These are phyloP conservation scores for Saccopteryx leptura DNA, from an alignment of 2,113 vertebrate species.

Conservation along the genomic window DNA sequence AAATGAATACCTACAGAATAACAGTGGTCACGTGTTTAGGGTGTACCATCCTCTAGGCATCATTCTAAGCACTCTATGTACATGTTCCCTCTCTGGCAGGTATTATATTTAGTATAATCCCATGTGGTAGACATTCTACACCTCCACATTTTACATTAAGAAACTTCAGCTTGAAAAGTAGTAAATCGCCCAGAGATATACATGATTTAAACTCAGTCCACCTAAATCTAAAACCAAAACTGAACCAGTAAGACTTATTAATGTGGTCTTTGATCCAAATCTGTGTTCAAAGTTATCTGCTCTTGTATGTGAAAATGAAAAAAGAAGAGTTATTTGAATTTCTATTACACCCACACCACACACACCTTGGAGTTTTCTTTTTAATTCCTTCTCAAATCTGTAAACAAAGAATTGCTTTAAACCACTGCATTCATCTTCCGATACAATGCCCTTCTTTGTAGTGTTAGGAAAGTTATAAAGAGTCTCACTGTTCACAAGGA, in stretches of 20 bases:
- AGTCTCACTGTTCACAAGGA: conserved; percentile 5
- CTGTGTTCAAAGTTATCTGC: not conserved
- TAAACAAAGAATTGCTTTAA: conserved; percentile 27
- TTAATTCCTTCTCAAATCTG: not conserved
- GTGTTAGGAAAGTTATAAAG: not conserved
- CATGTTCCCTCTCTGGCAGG: not conserved
- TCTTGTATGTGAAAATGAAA: not conserved
- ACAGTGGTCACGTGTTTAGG: not conserved
- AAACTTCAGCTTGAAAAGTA: not conserved
- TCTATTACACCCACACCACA: not conserved
- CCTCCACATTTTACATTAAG: not conserved
- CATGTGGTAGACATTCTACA: not conserved
- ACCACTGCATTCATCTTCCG: not conserved
- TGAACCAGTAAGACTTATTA: not conserved
- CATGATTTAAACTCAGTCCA: not conserved
- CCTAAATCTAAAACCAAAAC: conserved; percentile 23
- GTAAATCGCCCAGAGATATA: not conserved
- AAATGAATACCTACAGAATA: not conserved
- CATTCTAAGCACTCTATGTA: not conserved
- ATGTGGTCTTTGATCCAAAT: not conserved
- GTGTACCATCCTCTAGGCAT: not conserved
- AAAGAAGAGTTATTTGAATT: conserved; percentile 12
- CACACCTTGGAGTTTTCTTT: not conserved
- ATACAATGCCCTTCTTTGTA: not conserved
- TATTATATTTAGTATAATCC: not conserved